Evolutionary conservation across 2,797 vertebrate species (phyloP).

Genomic region (Alosa sapidissima): DNA sequence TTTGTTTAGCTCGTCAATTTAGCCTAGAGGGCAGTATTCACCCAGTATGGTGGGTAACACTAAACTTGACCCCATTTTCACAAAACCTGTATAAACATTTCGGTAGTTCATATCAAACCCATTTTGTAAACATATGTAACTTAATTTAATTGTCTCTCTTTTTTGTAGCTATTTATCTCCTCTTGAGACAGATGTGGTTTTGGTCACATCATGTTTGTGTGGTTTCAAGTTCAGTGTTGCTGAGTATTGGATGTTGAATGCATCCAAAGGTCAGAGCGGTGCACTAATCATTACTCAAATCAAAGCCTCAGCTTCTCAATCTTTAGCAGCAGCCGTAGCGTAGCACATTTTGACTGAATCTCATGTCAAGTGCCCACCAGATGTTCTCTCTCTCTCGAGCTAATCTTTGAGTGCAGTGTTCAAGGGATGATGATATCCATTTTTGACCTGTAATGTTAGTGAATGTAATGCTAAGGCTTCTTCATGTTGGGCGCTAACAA

Average conservation of each 20-base stretch:
- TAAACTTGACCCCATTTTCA: conserved; percentile 5
- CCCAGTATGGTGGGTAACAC: background rate
- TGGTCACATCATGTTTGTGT: background rate
- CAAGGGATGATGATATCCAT: background rate
- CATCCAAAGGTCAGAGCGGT: background rate
- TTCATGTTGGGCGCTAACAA: background rate
- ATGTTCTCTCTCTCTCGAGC: background rate
- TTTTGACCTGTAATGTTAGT: background rate
- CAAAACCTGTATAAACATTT: background rate
- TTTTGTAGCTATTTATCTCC: background rate
- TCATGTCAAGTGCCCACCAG: background rate
- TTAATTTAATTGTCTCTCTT: background rate
- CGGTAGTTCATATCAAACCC: background rate
- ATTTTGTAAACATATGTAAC: background rate
- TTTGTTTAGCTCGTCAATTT: background rate
- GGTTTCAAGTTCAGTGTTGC: conserved; percentile 26
- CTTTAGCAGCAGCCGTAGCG: background rate
- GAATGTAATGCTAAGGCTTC: background rate
- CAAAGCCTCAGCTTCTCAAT: conserved; percentile 28
- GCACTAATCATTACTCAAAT: conserved; percentile 34
- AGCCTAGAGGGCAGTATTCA: conserved; percentile 19
- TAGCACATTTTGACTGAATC: background rate
- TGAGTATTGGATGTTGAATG: background rate
- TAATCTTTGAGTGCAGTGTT: background rate
- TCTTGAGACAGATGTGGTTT: background rate